Conservation (phyloP, 2,797 vertebrate genomes). For the Acropternis orthonyx region DNA sequence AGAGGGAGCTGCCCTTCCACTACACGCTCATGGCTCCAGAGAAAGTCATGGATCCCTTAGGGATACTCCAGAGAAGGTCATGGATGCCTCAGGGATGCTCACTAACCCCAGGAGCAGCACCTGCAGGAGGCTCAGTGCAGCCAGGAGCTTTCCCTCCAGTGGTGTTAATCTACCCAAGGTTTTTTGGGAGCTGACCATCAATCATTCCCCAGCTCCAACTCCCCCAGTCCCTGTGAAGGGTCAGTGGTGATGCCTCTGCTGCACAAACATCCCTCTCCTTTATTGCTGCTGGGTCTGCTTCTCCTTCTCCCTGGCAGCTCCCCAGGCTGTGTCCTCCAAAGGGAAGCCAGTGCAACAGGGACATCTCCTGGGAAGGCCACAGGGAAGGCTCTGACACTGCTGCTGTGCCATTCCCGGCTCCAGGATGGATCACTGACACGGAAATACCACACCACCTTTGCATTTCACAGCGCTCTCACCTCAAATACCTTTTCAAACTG, state of each 20-base stretch:
- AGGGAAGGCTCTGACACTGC: not conserved
- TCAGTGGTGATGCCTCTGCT: not conserved
- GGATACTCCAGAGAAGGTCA: too few relatives aligned
- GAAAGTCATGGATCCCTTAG: too few relatives aligned
- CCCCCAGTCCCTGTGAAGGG: not conserved
- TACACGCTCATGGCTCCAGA: not conserved
- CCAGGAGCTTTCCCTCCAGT: not conserved
- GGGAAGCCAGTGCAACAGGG: not conserved
- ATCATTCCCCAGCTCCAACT: not conserved
- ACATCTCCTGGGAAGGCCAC: not conserved
- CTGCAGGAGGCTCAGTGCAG: not conserved
- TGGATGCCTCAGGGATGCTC: not conserved
- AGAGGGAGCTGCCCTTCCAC: not conserved
- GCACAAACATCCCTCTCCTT: not conserved
- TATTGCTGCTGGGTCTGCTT: not conserved
- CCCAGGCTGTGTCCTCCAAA: not conserved
- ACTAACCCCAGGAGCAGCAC: rapidly evolving
- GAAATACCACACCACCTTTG: not conserved
- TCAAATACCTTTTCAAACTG: not conserved
- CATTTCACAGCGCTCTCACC: not conserved
- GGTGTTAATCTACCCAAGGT: rapidly evolving
- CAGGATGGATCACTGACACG: not conserved
- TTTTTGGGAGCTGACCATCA: not conserved
- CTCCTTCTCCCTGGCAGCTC: not conserved
- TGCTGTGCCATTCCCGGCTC: not conserved